Conservation (phyloP, 1,140 invertebrate species). For the Habropoda laboriosa region DNA sequence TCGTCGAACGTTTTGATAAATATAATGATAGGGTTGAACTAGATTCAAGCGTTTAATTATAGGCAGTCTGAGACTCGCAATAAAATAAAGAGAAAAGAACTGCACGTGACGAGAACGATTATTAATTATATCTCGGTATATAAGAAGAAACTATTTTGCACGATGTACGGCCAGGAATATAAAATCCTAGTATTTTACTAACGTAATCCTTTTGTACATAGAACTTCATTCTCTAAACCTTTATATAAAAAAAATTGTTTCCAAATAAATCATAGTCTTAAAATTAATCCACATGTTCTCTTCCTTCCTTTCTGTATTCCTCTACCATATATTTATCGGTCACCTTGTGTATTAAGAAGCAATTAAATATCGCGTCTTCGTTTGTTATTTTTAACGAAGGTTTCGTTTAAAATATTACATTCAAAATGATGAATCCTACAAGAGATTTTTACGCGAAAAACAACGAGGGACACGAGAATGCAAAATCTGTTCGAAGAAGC, state of each 20-base stretch:
- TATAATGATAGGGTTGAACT: conserved; percentile 49
- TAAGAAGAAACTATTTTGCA: conserved; percentile 54
- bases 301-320: background rate
- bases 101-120: conserved; percentile 18
- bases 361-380: background rate
- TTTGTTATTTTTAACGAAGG: conserved; percentile 11
- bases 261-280: conserved; percentile 55
- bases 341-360: background rate
- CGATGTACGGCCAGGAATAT: conserved; percentile 47
- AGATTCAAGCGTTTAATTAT: conserved; percentile 62
- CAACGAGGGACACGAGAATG: background rate
- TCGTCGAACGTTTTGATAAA: background rate
- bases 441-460: no score
- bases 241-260: conserved; percentile 60
- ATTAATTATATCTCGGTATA: conserved; percentile 36
- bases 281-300: background rate
- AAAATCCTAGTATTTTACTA: conserved; percentile 60
- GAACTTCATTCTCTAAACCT: conserved; percentile 50
- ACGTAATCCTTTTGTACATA: conserved; percentile 52
- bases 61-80: conserved; percentile 33
- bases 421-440: background rate
- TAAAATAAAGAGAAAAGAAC: conserved; percentile 29
- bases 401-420: background rate
- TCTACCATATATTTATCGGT: background rate
- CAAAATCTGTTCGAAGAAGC: background rate